Evolutionary conservation across 2,113 vertebrate species (phyloP).

Genomic region (human (Homo sapiens)): GRCh38 chr11:34134501-34135000

Average conservation of each 20-base stretch:
- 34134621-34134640: neutral
- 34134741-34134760: neutral
- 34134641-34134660: neutral
- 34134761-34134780: neutral
- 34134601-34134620: too few relatives aligned
- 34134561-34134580: slow-evolving; percentile 98
- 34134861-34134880: neutral
- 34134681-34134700: neutral
- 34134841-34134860: neutral
- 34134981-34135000: rapidly evolving
- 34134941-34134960: neutral
- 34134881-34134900: neutral
- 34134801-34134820: neutral
- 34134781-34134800: neutral
- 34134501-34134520: slow-evolving; percentile 92
- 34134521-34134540: slow-evolving; percentile 95
- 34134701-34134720: neutral
- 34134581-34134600: slow-evolving; percentile 90
- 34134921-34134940: neutral
- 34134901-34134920: neutral
- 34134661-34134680: neutral
- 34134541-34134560: slow-evolving; percentile 94
- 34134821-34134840: neutral
- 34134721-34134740: neutral
- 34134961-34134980: too few relatives aligned